phyloP scores from a whole-genome alignment of 2,888 invertebrate species.

The Pasiphila rectangulata region DNA sequence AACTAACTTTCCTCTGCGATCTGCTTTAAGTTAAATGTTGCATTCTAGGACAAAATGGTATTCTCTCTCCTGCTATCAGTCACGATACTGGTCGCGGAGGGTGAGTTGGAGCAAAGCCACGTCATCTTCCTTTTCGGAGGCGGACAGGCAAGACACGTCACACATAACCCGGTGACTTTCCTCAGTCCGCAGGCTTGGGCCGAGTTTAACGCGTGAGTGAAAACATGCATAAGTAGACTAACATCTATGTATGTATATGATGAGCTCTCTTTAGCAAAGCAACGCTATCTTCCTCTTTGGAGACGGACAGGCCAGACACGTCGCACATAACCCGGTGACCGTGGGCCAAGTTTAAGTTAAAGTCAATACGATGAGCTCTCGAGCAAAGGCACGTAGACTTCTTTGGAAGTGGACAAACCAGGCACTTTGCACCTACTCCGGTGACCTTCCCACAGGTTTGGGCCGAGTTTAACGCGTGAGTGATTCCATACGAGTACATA shows the following conservation, averaged over 20 bases:
- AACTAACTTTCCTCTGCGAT: too few relatives aligned
- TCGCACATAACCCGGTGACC: slow-evolving; percentile 59
- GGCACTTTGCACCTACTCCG: too few relatives aligned
- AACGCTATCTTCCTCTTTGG: slow-evolving; percentile 94
- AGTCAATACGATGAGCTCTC: too few relatives aligned
- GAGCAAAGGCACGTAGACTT: too few relatives aligned
- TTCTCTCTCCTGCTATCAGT: slow-evolving; percentile 89
- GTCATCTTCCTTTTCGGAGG: slow-evolving; percentile 95
- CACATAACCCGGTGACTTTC: slow-evolving; percentile 62
- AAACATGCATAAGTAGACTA: too few relatives aligned
- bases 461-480: too few relatives aligned
- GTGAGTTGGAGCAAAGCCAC: slow-evolving; percentile 82
- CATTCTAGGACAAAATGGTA: slow-evolving; percentile 89
- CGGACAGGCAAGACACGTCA: slow-evolving; percentile 73
- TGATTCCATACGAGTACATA: too few relatives aligned
- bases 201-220: slow-evolving; percentile 64
- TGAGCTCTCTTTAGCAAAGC: too few relatives aligned
- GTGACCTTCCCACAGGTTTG: too few relatives aligned
- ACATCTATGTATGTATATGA: not conserved
- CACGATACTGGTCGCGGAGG: slow-evolving; percentile 84
- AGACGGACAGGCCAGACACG: slow-evolving; percentile 82
- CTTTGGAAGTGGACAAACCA: too few relatives aligned
- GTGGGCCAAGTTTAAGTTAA: slow-evolving; percentile 63
- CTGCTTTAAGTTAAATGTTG: too few relatives aligned
- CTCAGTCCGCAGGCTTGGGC: slow-evolving; percentile 68